Percentiles rank a stretch among this genome's conserved stretches.
These are phyloP conservation scores for Alectoris magna DNA, from an alignment of 2,797 vertebrate genomes.

Conservation along the genomic window DNA sequence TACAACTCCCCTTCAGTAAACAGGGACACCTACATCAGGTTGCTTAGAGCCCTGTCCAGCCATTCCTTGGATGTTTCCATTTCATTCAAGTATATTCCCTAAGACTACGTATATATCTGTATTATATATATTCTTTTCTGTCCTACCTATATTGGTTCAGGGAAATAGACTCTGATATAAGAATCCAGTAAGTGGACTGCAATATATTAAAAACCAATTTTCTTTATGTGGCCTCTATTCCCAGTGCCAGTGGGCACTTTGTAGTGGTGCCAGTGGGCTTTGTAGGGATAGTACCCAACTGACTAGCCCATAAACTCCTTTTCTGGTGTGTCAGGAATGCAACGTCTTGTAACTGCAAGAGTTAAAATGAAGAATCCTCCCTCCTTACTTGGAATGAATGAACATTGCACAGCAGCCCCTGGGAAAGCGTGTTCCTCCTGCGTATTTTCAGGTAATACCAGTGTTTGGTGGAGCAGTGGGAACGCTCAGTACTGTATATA, in stretches of 20 bases:
- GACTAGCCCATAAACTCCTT: not conserved
- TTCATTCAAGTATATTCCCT: not conserved
- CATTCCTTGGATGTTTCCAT: too few relatives aligned
- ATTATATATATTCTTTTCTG: not conserved
- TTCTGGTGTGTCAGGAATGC: not conserved
- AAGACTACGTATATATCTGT: not conserved
- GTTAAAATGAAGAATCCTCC: not conserved
- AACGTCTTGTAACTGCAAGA: not conserved
- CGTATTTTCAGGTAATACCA: accelerated
- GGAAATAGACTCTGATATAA: not conserved
- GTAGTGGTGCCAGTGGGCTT: not conserved
- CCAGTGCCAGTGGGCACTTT: not conserved
- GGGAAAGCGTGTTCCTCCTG: not conserved
- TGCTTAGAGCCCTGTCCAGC: too few relatives aligned
- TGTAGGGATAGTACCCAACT: not conserved
- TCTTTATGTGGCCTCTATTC: not conserved
- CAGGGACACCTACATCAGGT: too few relatives aligned
- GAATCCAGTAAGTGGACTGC: not conserved
- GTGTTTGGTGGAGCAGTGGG: not conserved
- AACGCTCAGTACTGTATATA: not conserved
- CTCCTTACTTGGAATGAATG: not conserved
- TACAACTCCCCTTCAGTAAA: too few relatives aligned
- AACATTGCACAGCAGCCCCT: not conserved
- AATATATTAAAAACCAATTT: not conserved
- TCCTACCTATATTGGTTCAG: not conserved